Percentiles rank a stretch among this genome's conserved stretches.
Conservation (phyloP, 2,113 vertebrate species). For the Clarias batrachus region DNA sequence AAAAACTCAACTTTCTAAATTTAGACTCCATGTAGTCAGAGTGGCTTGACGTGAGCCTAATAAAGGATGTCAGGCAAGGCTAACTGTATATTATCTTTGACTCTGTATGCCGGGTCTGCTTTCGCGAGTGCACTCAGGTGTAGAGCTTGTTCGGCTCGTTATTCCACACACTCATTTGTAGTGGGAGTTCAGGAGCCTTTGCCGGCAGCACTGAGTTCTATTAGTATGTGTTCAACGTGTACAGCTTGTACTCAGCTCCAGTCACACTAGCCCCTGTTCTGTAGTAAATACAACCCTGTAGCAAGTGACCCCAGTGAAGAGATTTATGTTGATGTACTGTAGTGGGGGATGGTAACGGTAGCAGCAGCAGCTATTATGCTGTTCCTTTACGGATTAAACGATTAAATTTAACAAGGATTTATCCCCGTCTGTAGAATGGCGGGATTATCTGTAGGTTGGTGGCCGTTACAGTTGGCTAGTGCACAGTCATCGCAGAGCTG, state of each 20-base stretch:
- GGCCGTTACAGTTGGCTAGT: conserved; percentile 58
- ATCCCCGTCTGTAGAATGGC: conserved; percentile 72
- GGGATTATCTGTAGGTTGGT: conserved; percentile 68
- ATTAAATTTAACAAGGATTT: conserved; percentile 76
- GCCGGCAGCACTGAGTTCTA: not conserved
- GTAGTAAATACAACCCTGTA: conserved; percentile 2
- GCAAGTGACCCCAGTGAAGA: conserved; percentile 9
- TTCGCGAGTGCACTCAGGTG: conserved; percentile 3
- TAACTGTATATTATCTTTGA: conserved; percentile 3
- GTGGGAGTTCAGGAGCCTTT: conserved; percentile 12
- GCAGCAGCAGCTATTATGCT: not conserved
- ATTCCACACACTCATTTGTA: not conserved
- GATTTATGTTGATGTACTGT: conserved; percentile 5
- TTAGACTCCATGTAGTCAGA: not conserved
- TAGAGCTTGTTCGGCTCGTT: not conserved
- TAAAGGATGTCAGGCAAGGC: conserved; percentile 5
- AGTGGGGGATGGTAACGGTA: conserved; percentile 32
- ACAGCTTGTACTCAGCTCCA: conserved; percentile 17
- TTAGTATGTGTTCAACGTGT: conserved; percentile 45
- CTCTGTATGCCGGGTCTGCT: not conserved
- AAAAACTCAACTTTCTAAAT: conserved; percentile 21
- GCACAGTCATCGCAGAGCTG: conserved; percentile 50
- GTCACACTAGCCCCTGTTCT: conserved; percentile 3
- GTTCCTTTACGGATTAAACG: conserved; percentile 69
- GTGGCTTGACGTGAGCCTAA: conserved; percentile 14